These are phyloP conservation scores for Dasysyrphus albostriatus DNA, from an alignment of 2,888 invertebrate genomes.

Conservation along the genomic window DNA sequence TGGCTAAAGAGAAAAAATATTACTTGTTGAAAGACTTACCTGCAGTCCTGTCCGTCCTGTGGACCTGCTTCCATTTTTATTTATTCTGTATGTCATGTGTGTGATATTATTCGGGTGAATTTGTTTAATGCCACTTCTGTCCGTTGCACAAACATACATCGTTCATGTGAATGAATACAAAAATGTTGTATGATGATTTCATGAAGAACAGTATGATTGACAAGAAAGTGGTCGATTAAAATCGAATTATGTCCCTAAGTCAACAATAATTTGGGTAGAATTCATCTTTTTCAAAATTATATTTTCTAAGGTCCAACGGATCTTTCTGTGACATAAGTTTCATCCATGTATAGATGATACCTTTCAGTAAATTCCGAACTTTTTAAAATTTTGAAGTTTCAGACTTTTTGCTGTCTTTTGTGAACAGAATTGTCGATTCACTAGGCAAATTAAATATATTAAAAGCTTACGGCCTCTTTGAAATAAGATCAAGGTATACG, in stretches of 20 bases:
- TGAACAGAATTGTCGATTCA: too few relatives aligned
- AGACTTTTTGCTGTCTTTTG: too few relatives aligned
- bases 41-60: neutral
- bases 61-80: conserved; percentile 28
- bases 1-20: neutral
- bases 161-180: conserved; percentile 28
- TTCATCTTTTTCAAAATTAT: too few relatives aligned
- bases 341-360: too few relatives aligned
- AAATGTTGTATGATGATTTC: conserved; percentile 14
- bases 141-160: conserved; percentile 45
- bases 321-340: too few relatives aligned
- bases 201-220: conserved; percentile 15
- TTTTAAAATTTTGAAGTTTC: too few relatives aligned
- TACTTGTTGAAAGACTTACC: conserved; percentile 57
- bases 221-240: neutral
- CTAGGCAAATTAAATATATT: too few relatives aligned
- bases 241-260: neutral
- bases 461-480: too few relatives aligned
- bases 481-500: too few relatives aligned
- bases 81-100: conserved; percentile 28
- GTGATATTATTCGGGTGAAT: conserved; percentile 31
- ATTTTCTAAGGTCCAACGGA: too few relatives aligned
- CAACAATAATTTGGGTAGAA: too few relatives aligned
- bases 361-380: too few relatives aligned
- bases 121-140: conserved; percentile 48